These are phyloP conservation scores for Prionailurus viverrinus DNA, from an alignment of 2,113 vertebrate species.

Conservation along the genomic window DNA sequence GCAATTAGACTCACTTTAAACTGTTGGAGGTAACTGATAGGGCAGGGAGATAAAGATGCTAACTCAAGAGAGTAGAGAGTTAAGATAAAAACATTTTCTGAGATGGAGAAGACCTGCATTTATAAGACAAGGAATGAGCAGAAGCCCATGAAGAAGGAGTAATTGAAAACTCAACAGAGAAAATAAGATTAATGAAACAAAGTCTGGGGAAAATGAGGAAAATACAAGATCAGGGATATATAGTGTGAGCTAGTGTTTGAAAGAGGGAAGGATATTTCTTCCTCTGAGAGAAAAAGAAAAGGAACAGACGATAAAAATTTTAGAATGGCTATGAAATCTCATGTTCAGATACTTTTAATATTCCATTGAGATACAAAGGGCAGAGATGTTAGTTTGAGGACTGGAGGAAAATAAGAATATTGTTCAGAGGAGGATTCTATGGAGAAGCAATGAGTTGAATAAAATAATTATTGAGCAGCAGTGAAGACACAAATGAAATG, in stretches of 20 bases:
- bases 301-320: neutral
- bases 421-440: neutral
- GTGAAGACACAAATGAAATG: constrained; percentile 26
- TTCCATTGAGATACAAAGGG: neutral
- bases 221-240: neutral
- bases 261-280: neutral
- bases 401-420: neutral
- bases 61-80: neutral
- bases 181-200: neutral
- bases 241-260: neutral
- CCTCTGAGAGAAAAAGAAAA: constrained; percentile 35
- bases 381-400: neutral
- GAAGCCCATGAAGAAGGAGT: neutral
- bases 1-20: neutral
- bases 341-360: neutral
- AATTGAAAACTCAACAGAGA: neutral
- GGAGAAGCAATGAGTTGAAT: neutral
- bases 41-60: neutral
- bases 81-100: neutral
- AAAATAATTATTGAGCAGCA: neutral
- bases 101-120: neutral
- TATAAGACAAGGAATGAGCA: neutral
- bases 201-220: constrained; percentile 18
- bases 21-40: neutral
- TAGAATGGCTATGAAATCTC: neutral